Evolutionary conservation across 2,888 invertebrate species (phyloP).

Genomic region (Drosophila conformis): DNA sequence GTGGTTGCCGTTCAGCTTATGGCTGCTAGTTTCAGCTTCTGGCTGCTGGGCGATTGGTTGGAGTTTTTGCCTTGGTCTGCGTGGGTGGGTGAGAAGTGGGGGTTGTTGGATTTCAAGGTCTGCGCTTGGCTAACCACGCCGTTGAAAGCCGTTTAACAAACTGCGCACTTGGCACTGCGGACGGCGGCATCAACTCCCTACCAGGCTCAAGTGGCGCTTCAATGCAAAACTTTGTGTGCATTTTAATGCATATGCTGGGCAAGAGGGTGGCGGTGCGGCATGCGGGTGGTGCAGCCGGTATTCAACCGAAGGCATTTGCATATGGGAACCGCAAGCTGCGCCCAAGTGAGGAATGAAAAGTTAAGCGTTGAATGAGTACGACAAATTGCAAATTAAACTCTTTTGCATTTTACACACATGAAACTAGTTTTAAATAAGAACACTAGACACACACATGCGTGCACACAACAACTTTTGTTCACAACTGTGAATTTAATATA

Average conservation of each 20-base stretch:
- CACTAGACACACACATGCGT: slow-evolving; percentile 23
- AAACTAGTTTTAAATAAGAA: slow-evolving; percentile 77
- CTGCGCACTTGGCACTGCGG: slow-evolving; percentile 64
- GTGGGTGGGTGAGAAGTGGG: slow-evolving; percentile 7
- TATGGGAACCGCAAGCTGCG: slow-evolving; percentile 65
- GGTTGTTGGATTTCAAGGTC: slow-evolving; percentile 68
- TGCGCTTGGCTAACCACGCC: slow-evolving; percentile 73
- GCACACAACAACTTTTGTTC: slow-evolving; percentile 61
- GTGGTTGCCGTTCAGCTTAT: slow-evolving; percentile 38
- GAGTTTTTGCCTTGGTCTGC: slow-evolving; percentile 36
- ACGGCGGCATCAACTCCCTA: slow-evolving; percentile 51
- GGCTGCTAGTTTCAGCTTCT: slow-evolving; percentile 11
- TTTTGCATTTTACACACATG: slow-evolving; percentile 75
- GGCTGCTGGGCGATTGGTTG: background rate
- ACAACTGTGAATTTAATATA: slow-evolving; percentile 64
- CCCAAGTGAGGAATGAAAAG: slow-evolving; percentile 60
- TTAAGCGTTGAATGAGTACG: slow-evolving; percentile 79
- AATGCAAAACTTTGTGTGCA: slow-evolving; percentile 70
- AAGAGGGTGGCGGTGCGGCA: background rate
- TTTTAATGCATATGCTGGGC: slow-evolving; percentile 58
- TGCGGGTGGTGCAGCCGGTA: slow-evolving; percentile 2
- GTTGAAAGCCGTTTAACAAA: slow-evolving; percentile 81
- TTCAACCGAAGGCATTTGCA: slow-evolving; percentile 69
- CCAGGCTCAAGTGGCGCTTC: slow-evolving; percentile 69
- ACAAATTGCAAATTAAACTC: slow-evolving; percentile 81